Evolutionary conservation across 2,797 vertebrate species (phyloP).

Genomic region (Knipowitschia caucasica): DNA sequence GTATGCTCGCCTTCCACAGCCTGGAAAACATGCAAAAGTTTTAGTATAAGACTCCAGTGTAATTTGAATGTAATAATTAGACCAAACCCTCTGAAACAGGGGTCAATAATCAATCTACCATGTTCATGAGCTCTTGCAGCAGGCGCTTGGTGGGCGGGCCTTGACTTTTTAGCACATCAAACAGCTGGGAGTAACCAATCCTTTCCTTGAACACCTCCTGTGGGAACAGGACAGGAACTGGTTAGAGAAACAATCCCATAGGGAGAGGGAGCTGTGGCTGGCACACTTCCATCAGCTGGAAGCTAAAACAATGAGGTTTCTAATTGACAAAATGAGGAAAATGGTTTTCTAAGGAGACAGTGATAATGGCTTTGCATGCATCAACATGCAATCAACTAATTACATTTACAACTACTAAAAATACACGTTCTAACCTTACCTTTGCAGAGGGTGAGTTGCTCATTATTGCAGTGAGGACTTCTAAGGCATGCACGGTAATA

Average conservation of each 20-base stretch:
- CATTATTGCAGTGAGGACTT: constrained; percentile 95
- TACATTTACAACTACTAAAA: not conserved
- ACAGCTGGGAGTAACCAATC: constrained; percentile 91
- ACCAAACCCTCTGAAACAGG: constrained; percentile 13
- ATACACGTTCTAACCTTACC: constrained; percentile 68
- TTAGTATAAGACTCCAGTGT: constrained; percentile 14
- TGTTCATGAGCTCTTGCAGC: constrained; percentile 93
- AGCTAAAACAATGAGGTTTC: constrained; percentile 34
- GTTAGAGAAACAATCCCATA: constrained; percentile 35
- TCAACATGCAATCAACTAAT: not conserved
- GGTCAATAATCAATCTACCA: constrained; percentile 77
- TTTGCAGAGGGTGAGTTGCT: constrained; percentile 91
- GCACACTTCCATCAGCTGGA: constrained; percentile 47
- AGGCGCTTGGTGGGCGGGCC: constrained; percentile 88
- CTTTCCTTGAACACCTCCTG: constrained; percentile 98
- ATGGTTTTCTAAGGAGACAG: constrained; percentile 15
- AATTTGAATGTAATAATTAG: constrained; percentile 21
- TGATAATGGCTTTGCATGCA: not conserved
- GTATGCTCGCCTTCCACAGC: constrained; percentile 87
- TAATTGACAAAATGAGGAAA: constrained; percentile 17
- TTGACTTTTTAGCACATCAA: constrained; percentile 91
- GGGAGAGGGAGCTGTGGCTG: constrained; percentile 39
- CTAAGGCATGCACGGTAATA: constrained; percentile 89
- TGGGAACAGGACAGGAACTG: constrained; percentile 56
- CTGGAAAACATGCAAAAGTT: constrained; percentile 57